Conservation (phyloP, 2,797 vertebrate species). For the Xenopus petersii region DNA sequence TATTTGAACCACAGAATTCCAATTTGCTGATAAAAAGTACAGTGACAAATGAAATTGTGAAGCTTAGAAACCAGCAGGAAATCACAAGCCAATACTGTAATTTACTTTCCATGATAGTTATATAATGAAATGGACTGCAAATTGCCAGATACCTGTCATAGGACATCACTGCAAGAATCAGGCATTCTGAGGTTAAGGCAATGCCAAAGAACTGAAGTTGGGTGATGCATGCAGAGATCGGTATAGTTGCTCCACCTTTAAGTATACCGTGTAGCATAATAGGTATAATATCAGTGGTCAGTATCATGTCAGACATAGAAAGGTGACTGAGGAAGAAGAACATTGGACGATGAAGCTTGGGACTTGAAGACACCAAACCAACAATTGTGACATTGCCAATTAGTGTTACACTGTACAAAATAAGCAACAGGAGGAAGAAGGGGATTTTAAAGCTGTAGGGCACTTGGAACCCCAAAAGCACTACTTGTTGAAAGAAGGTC, state of each 20-base stretch:
- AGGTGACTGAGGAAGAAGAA: constrained; percentile 17
- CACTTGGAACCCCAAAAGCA: constrained; percentile 7
- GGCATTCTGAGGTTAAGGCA: neutral
- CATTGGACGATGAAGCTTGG: constrained; percentile 13
- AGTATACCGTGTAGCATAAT: constrained; percentile 3
- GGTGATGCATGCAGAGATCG: neutral
- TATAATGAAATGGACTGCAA: constrained; percentile 2
- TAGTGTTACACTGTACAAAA: neutral
- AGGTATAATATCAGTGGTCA: constrained; percentile 2
- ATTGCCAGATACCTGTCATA: constrained; percentile 5
- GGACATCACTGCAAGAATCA: neutral
- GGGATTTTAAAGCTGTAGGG: neutral
- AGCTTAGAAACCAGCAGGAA: no score
- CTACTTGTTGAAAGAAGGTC: neutral
- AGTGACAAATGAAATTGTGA: neutral
- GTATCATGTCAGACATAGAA: neutral
- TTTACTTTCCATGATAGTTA: neutral
- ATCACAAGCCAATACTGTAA: neutral
- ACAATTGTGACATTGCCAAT: neutral
- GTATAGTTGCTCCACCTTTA: neutral
- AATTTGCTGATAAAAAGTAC: neutral
- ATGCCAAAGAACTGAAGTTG: neutral
- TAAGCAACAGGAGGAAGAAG: neutral
- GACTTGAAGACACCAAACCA: neutral
- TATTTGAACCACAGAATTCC: neutral